A percentile compares a stretch with the other conserved stretches of the same genome.
Conservation (phyloP, 2,797 vertebrate species). For the Tarsius wallacei region DNA sequence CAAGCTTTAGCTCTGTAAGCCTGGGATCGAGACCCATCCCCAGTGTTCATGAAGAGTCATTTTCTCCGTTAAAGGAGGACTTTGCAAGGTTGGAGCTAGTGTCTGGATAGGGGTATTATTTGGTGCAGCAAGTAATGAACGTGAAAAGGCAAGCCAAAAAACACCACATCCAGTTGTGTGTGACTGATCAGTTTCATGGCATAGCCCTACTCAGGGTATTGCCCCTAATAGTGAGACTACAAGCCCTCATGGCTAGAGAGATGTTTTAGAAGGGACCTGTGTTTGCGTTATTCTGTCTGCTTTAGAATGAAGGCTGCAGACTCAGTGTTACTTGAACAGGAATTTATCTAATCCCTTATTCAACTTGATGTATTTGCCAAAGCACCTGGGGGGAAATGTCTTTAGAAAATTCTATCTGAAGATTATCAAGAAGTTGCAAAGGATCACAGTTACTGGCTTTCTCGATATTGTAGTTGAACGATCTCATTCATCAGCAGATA, state of each 20-base stretch:
- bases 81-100: neutral
- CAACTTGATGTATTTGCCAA: constrained; percentile 11
- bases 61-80: neutral
- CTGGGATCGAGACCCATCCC: neutral
- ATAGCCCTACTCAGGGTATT: constrained; percentile 18
- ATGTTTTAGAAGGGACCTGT: neutral
- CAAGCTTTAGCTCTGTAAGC: neutral
- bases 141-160: neutral
- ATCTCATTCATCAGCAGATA: constrained; percentile 61
- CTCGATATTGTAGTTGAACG: constrained; percentile 59
- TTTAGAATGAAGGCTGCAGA: constrained; percentile 28
- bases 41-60: neutral
- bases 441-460: constrained; percentile 9
- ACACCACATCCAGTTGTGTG: neutral
- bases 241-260: neutral
- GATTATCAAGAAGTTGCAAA: constrained; percentile 39
- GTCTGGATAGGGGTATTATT: neutral
- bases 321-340: constrained; percentile 10
- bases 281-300: neutral
- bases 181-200: neutral
- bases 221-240: neutral
- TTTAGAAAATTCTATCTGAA: constrained; percentile 60
- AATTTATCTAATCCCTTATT: constrained; percentile 36
- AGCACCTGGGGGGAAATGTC: neutral
- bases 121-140: neutral